Percentiles rank a stretch among this genome's conserved stretches.
Conservation (phyloP, 2,888 invertebrate genomes). For the Hydroisotoma schaefferi region DNA sequence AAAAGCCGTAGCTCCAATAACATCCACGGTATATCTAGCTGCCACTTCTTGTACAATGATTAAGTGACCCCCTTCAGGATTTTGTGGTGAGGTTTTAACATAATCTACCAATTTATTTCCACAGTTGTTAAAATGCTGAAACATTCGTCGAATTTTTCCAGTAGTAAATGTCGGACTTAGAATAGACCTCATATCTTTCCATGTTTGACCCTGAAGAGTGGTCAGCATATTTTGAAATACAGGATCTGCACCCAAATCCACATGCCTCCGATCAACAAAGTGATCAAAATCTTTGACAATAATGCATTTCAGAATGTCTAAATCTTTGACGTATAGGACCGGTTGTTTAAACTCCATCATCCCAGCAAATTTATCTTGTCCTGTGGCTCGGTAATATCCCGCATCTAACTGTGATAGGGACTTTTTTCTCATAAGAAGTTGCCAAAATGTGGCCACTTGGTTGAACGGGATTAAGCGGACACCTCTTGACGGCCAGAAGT, state of each 20-base stretch:
- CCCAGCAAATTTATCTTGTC: conserved; percentile 24
- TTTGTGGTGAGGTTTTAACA: conserved; percentile 23
- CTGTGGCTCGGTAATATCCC: conserved; percentile 2
- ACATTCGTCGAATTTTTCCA: conserved; percentile 36
- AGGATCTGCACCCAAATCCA: conserved; percentile 26
- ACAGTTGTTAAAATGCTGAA: conserved; percentile 33
- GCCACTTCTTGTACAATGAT: conserved; percentile 36
- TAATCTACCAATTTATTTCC: conserved; percentile 30
- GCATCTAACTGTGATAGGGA: conserved; percentile 14
- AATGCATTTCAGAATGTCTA: conserved; percentile 34
- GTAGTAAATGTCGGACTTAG: conserved; percentile 44
- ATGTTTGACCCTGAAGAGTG: conserved; percentile 31
- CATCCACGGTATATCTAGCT: conserved; percentile 47
- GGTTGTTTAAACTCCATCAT: conserved; percentile 32
- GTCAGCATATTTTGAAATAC: conserved; percentile 32
- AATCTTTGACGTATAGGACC: conserved; percentile 24
- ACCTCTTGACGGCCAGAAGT: conserved; percentile 32
- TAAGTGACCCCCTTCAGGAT: conserved; percentile 4
- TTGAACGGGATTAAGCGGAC: conserved; percentile 12
- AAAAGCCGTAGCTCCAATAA: conserved; percentile 53
- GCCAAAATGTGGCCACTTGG: conserved; percentile 6
- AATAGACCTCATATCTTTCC: conserved; percentile 34
- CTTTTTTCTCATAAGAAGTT: conserved; percentile 18
- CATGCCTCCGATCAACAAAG: conserved; percentile 29
- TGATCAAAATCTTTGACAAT: conserved; percentile 43